Conservation (phyloP, 1,140 invertebrate species). For the Drosophila kanapiae region DNA sequence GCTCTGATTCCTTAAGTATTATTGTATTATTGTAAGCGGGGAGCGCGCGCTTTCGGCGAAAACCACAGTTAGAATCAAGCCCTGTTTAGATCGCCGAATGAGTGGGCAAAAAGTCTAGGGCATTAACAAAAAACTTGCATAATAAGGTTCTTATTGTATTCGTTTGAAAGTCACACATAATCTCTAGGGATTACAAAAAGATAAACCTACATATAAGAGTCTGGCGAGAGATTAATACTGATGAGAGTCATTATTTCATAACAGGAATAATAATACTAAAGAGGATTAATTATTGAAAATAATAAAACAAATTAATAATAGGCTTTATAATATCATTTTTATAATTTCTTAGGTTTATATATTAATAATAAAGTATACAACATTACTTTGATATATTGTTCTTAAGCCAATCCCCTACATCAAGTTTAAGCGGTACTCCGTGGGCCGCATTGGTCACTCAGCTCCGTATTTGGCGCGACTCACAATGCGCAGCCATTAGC, state of each 20-base stretch:
- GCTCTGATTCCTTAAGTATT: slow-evolving; percentile 58
- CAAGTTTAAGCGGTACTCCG: slow-evolving; percentile 26
- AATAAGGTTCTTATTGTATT: slow-evolving; percentile 10
- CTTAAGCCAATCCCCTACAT: neutral
- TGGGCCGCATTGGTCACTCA: slow-evolving; percentile 29
- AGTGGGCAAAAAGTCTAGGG: slow-evolving; percentile 22
- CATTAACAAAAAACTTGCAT: slow-evolving; percentile 17
- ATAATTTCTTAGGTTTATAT: too few relatives aligned
- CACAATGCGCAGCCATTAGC: slow-evolving; percentile 65
- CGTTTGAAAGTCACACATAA: neutral
- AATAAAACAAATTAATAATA: too few relatives aligned
- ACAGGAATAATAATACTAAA: too few relatives aligned
- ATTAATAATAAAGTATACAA: too few relatives aligned
- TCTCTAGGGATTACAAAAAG: slow-evolving; percentile 1
- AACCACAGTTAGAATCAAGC: slow-evolving; percentile 62
- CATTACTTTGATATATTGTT: neutral
- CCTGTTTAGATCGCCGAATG: slow-evolving; percentile 43
- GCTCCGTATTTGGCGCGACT: slow-evolving; percentile 61
- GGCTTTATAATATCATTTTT: too few relatives aligned
- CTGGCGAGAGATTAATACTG: neutral
- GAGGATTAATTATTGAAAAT: too few relatives aligned
- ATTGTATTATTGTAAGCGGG: slow-evolving; percentile 42
- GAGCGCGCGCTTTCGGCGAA: slow-evolving; percentile 34
- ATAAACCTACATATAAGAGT: neutral
- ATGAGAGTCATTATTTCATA: neutral